Percentiles rank a stretch among this genome's conserved stretches.
phyloP scores from a whole-genome alignment of 1,140 invertebrate species.

The Zaprionus inermis region DNA sequence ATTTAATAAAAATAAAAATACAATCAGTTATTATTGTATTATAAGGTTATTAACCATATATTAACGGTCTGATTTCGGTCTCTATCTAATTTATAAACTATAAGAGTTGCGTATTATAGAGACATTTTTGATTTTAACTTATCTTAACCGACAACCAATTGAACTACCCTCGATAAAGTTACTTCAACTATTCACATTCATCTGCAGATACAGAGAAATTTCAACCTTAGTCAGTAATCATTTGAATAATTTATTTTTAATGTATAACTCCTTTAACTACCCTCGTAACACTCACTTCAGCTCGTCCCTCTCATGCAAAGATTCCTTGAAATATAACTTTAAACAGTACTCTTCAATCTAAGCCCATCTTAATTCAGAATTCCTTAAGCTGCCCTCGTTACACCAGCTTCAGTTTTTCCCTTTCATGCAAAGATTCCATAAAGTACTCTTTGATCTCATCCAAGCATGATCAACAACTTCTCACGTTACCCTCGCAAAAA shows the following conservation, averaged over 20 bases:
- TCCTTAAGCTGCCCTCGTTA: background rate
- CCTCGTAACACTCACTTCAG: too few relatives aligned
- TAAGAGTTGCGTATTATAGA: background rate
- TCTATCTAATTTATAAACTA: background rate
- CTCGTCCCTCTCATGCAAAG: too few relatives aligned
- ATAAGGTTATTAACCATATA: background rate
- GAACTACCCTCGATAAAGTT: too few relatives aligned
- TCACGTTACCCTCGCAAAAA: slow-evolving; percentile 31
- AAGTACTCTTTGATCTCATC: background rate
- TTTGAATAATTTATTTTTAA: too few relatives aligned
- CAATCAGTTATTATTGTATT: background rate
- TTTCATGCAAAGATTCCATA: background rate
- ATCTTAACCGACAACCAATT: background rate
- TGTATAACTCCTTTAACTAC: too few relatives aligned
- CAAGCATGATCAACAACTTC: background rate
- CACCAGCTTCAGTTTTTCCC: background rate
- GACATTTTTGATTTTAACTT: background rate
- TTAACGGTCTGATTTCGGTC: background rate
- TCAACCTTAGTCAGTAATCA: too few relatives aligned
- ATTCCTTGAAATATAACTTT: too few relatives aligned
- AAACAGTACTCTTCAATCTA: background rate
- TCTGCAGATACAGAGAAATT: background rate
- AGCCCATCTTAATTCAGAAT: background rate
- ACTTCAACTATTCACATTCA: too few relatives aligned
- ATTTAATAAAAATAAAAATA: background rate